Conservation (phyloP, 2,113 vertebrate species). For the Gambusia affinis region DNA sequence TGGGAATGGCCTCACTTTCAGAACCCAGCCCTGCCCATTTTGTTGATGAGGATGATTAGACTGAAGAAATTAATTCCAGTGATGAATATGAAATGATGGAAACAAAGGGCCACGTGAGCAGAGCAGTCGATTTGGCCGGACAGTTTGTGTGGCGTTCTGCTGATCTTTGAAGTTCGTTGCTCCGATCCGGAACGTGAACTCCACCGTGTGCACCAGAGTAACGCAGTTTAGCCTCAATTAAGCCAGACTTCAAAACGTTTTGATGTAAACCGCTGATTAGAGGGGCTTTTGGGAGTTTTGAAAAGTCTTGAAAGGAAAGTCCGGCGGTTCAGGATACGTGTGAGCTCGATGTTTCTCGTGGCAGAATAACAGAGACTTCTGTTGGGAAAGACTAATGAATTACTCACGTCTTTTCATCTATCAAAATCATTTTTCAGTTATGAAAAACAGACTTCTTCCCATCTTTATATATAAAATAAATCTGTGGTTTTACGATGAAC, state of each 20-base stretch:
- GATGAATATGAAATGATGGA: slow-evolving; percentile 38
- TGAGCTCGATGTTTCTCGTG: slow-evolving; percentile 34
- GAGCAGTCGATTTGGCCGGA: slow-evolving; percentile 50
- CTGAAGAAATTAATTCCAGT: slow-evolving; percentile 54
- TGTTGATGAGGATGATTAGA: slow-evolving; percentile 61
- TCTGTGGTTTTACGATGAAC: too few relatives aligned
- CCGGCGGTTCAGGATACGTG: slow-evolving; percentile 38
- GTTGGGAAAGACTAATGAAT: slow-evolving; percentile 13
- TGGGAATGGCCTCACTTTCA: slow-evolving; percentile 27
- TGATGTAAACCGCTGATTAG: slow-evolving; percentile 70
- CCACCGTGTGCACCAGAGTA: slow-evolving; percentile 31
- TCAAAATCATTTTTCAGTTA: slow-evolving; percentile 16
- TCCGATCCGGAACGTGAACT: slow-evolving; percentile 49
- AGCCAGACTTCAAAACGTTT: slow-evolving; percentile 63
- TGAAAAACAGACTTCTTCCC: background rate
- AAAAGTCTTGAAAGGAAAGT: slow-evolving; percentile 52
- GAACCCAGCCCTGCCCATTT: slow-evolving; percentile 45
- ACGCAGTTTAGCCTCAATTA: slow-evolving; percentile 56
- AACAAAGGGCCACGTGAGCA: slow-evolving; percentile 14
- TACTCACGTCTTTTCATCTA: background rate
- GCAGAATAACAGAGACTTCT: slow-evolving; percentile 7
- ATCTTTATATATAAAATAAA: background rate
- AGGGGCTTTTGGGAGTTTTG: slow-evolving; percentile 41
- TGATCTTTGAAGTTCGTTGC: slow-evolving; percentile 52
- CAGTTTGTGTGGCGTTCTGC: slow-evolving; percentile 48